Evolutionary conservation across 2,113 vertebrate genomes (phyloP).

Genomic region (Tichodroma muraria): DNA sequence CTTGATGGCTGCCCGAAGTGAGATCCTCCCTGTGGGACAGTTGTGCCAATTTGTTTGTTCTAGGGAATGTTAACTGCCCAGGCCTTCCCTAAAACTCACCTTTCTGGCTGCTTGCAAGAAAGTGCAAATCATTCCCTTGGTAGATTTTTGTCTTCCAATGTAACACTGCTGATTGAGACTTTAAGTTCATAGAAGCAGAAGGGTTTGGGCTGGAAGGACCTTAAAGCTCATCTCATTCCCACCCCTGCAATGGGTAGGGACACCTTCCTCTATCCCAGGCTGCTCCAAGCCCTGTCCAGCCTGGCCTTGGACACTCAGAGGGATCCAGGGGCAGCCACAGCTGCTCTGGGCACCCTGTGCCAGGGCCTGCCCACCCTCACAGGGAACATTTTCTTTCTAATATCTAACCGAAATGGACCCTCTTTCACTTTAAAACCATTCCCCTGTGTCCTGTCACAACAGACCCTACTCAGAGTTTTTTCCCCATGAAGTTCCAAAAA

Average conservation of each 20-base stretch:
- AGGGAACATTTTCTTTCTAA: fast-evolving
- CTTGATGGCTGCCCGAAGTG: background rate
- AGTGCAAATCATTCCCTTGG: background rate
- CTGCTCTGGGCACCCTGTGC: background rate
- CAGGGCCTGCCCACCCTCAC: background rate
- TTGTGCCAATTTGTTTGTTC: background rate
- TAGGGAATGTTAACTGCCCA: background rate
- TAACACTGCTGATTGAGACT: background rate
- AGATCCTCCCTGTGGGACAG: background rate
- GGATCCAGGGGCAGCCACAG: background rate
- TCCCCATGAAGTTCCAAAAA: background rate
- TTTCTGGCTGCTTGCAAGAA: background rate
- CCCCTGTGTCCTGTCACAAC: background rate
- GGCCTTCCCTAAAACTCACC: background rate
- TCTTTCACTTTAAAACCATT: background rate
- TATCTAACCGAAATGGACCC: background rate
- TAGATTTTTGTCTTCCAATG: background rate
- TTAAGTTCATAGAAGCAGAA: background rate
- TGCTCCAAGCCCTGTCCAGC: fast-evolving
- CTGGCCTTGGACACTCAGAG: background rate
- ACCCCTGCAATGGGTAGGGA: background rate
- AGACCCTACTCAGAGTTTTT: background rate
- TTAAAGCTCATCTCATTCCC: fast-evolving
- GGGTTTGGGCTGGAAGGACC: background rate
- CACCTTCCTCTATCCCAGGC: background rate